These are phyloP conservation scores for Platalea minor DNA, from an alignment of 2,797 vertebrate species.

Conservation along the genomic window DNA sequence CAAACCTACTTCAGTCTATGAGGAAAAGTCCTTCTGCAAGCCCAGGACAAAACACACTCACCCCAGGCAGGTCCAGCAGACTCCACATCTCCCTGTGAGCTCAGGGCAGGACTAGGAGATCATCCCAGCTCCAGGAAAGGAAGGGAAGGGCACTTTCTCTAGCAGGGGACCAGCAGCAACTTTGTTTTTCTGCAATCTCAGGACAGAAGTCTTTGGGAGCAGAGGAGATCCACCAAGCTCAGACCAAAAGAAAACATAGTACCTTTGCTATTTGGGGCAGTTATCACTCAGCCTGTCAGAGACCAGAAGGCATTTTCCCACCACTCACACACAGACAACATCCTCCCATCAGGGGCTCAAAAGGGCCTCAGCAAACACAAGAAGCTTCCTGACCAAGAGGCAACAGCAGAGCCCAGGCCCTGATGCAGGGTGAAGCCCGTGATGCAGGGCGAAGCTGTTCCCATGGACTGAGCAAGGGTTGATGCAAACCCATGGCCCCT, in stretches of 20 bases:
- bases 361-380: neutral
- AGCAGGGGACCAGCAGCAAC: neutral
- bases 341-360: neutral
- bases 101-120: neutral
- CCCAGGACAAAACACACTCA: neutral
- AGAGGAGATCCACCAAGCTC: neutral
- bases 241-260: neutral
- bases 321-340: neutral
- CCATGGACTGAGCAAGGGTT: neutral
- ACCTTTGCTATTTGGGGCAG: neutral
- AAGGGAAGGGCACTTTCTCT: neutral
- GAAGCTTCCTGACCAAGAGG: neutral
- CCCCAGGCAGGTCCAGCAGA: neutral
- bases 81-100: neutral
- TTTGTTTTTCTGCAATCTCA: neutral
- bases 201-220: neutral
- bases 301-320: neutral
- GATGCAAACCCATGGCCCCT: neutral
- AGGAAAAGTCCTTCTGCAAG: neutral
- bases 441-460: neutral
- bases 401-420: neutral
- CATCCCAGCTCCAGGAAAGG: neutral
- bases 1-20: neutral
- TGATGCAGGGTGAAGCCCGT: neutral
- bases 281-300: neutral